A percentile compares a stretch with the other conserved stretches of the same genome.
Evolutionary conservation across 2,797 vertebrate genomes (phyloP).

Genomic region (Onychomys torridus): DNA sequence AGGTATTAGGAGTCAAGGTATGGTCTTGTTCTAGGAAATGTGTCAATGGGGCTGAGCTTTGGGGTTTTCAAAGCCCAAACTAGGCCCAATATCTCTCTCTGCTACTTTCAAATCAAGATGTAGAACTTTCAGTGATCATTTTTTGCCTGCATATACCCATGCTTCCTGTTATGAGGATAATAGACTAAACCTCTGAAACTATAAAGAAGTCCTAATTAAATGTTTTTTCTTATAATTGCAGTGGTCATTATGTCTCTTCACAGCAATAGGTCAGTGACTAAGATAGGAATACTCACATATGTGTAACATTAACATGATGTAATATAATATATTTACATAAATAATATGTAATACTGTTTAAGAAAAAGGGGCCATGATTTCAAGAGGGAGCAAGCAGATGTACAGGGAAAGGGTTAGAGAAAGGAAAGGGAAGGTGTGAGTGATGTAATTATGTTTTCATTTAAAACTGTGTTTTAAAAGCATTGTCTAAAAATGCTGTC

Average conservation of each 20-base stretch:
- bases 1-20: neutral
- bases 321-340: neutral
- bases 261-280: neutral
- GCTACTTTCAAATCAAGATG: neutral
- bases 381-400: neutral
- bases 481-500: neutral
- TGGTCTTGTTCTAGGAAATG: neutral
- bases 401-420: neutral
- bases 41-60: neutral
- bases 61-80: neutral
- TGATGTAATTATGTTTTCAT: neutral
- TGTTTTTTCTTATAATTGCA: neutral
- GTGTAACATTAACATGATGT: neutral
- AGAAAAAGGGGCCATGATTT: neutral
- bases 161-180: neutral
- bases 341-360: neutral
- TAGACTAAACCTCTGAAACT: neutral
- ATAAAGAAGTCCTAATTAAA: neutral
- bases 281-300: neutral
- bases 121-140: neutral
- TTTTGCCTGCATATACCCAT: neutral
- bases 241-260: neutral
- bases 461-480: neutral
- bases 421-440: neutral
- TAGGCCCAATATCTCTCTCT: neutral